Conservation (phyloP, 2,797 vertebrate genomes). For the Diplodus puntazzo region DNA sequence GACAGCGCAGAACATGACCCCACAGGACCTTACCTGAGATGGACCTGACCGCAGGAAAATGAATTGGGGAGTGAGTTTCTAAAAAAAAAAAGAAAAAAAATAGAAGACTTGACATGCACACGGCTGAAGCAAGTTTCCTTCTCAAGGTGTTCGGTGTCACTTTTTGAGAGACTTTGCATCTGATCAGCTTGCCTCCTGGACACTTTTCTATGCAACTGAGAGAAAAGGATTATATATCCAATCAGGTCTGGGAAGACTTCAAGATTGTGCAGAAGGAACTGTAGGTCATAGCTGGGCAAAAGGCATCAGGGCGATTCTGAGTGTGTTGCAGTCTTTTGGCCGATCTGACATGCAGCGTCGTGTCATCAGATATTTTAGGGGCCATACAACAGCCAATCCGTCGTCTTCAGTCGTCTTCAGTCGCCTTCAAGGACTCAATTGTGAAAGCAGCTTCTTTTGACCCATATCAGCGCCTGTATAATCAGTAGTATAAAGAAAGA, state of each 20-base stretch:
- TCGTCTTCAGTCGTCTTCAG: too few relatives aligned
- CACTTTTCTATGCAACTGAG: neutral
- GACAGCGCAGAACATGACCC: neutral
- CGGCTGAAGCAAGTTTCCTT: neutral
- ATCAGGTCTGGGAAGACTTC: neutral
- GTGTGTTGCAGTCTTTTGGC: neutral
- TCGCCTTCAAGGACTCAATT: too few relatives aligned
- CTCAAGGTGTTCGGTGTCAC: too few relatives aligned
- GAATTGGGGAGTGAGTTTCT: neutral
- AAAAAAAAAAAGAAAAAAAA: neutral
- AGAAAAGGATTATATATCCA: neutral
- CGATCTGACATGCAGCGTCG: neutral
- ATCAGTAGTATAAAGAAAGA: too few relatives aligned
- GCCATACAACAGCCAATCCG: too few relatives aligned
- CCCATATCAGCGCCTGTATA: too few relatives aligned
- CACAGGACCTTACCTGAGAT: neutral
- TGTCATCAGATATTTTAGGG: too few relatives aligned
- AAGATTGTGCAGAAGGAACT: neutral
- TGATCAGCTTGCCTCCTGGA: neutral
- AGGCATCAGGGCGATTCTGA: neutral
- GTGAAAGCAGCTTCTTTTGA: too few relatives aligned
- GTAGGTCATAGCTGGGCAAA: neutral
- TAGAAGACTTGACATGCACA: neutral
- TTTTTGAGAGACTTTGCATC: neutral
- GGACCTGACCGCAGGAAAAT: neutral